These are phyloP conservation scores for Burhinus bistriatus DNA, from an alignment of 2,113 vertebrate genomes.

Conservation along the genomic window DNA sequence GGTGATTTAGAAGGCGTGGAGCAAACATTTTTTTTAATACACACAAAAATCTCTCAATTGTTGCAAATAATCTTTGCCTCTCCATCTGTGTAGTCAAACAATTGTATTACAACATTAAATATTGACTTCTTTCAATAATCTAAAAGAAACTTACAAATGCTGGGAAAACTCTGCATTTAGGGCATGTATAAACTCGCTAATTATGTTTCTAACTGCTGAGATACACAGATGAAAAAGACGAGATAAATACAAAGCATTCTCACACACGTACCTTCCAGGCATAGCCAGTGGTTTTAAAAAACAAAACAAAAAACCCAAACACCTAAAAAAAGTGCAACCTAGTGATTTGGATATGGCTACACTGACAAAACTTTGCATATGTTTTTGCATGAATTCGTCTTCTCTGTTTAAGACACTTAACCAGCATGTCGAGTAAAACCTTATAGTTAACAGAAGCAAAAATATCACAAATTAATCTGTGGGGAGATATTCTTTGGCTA, in stretches of 20 bases:
- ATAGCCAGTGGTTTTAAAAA: background rate
- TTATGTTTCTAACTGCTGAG: background rate
- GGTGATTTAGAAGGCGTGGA: background rate
- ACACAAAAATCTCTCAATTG: background rate
- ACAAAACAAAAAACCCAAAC: background rate
- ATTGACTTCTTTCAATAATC: background rate
- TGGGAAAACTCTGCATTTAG: background rate
- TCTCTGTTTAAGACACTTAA: background rate
- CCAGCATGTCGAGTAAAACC: background rate
- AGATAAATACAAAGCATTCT: conserved; percentile 8
- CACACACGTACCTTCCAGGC: background rate
- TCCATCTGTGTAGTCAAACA: background rate
- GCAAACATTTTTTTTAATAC: background rate
- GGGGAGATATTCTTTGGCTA: rapidly evolving
- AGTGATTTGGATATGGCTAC: background rate
- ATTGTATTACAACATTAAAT: background rate
- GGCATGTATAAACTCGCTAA: background rate
- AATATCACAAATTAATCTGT: background rate
- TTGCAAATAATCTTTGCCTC: background rate
- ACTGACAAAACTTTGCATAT: background rate
- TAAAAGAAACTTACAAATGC: background rate
- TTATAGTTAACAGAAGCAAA: background rate
- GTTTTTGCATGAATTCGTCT: background rate
- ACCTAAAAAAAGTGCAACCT: background rate
- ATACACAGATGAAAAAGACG: conserved; percentile 1